Base-by-base conservation (phyloP, 2,797 vertebrate species). In the Nannoperca obscura region DNA sequence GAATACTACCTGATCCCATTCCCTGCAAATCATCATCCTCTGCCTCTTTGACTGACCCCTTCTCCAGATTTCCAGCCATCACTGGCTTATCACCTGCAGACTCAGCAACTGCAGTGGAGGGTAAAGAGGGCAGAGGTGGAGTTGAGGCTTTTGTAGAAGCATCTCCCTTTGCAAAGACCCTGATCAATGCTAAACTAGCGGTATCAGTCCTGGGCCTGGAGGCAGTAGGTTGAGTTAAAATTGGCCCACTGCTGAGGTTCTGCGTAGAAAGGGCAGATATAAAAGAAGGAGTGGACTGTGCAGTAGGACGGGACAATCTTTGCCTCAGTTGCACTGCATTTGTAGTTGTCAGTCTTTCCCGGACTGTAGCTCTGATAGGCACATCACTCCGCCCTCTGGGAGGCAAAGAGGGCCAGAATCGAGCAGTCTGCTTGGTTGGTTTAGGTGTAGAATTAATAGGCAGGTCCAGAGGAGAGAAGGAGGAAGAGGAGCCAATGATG, bases 311-410 rank as follows among this genome's bases (percentile, higher is more conserved):
- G 40, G 65, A 40, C 13, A 59, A n/a, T 65, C 62, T 85, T 55
- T 73, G 79, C 9, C 53, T 77, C 40, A 78, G 84, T 11, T 73
- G 80, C 32, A 83, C 65, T 34, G 74, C n/a, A 65, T 84, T 84
- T 0, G 17, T 53, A 11, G 71, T 83, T 50, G 85, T 72, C 61
- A 76, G 71, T 32, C 68, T 82, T 13, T 91, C 78, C 64, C 15
- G 69, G 34, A 34, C 24, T 38, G 74, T 73, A n/a, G 55, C 70
- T 86, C 82, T 92, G 78, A 93, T 42, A 27, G 93, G 88, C 38
- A 90, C 89, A 67, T 93, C 92, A 8, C 84, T 95, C 32, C 83
- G 89, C 15, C 88, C 90, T 67, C 82, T 86, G 47, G 91, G 61
- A 63, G 85, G 82, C 40, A 88, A 75, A 27, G 89, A 88, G 15